These are phyloP conservation scores for Nasonia oneida DNA, from an alignment of 2,888 invertebrate genomes.

Conservation along the genomic window DNA sequence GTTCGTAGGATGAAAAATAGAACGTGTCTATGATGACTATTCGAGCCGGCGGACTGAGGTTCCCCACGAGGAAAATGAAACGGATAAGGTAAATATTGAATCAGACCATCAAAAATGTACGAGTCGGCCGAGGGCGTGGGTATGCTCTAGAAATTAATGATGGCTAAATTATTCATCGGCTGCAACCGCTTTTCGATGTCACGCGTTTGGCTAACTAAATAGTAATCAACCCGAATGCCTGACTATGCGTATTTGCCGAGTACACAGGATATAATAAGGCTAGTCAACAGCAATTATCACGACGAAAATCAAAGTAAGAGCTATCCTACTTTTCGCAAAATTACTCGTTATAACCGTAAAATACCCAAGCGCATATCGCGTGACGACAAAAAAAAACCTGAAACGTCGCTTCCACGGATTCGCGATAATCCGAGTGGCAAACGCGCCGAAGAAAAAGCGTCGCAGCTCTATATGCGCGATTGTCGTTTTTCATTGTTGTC, in stretches of 20 bases:
- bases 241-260: not conserved
- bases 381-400: not conserved
- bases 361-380: too few relatives aligned
- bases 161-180: not conserved
- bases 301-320: too few relatives aligned
- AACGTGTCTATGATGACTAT: too few relatives aligned
- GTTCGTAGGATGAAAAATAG: too few relatives aligned
- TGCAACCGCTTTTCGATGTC: not conserved
- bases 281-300: too few relatives aligned
- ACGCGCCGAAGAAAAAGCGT: not conserved
- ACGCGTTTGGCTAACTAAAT: not conserved
- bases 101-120: not conserved
- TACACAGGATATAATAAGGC: not conserved
- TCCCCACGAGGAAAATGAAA: not conserved
- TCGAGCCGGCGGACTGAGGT: too few relatives aligned
- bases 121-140: not conserved
- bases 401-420: not conserved
- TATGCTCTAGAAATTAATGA: not conserved
- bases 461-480: not conserved
- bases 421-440: not conserved
- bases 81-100: not conserved
- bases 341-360: too few relatives aligned
- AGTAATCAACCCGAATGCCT: not conserved
- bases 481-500: slow-evolving; percentile 32
- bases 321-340: too few relatives aligned